phyloP scores from a whole-genome alignment of 2,113 vertebrate species.

The Eublepharis macularius region DNA sequence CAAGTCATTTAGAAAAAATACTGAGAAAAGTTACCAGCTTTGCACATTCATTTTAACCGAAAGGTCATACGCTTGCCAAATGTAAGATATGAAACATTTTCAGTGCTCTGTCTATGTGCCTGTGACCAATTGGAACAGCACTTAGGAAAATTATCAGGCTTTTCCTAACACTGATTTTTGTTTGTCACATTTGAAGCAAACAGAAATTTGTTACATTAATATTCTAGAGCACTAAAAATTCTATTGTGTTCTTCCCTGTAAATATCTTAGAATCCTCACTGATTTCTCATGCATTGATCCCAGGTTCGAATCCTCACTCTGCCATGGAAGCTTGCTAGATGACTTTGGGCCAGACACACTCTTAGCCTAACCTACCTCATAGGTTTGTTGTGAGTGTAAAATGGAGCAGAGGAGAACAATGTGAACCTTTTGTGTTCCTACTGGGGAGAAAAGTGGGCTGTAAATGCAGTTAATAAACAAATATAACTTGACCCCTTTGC shows the following conservation, averaged over 20 bases:
- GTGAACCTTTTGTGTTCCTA: too few relatives aligned
- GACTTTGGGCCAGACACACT: too few relatives aligned
- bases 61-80: neutral
- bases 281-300: neutral
- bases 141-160: neutral
- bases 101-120: neutral
- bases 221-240: neutral
- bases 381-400: too few relatives aligned
- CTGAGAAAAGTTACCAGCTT: neutral
- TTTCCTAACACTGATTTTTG: neutral
- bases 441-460: too few relatives aligned
- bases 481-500: too few relatives aligned
- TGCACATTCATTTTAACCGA: too few relatives aligned
- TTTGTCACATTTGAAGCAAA: neutral
- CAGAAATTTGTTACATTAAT: slow-evolving; percentile 6
- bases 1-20: neutral
- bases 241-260: neutral
- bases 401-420: too few relatives aligned
- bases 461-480: too few relatives aligned
- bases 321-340: too few relatives aligned
- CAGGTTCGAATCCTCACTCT: neutral
- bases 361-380: too few relatives aligned
- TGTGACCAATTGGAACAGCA: neutral
- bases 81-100: neutral
- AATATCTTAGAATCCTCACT: slow-evolving; percentile 16